Evolutionary conservation across 2,113 vertebrate species (phyloP).

Genomic region (Haemorhous mexicanus): DNA sequence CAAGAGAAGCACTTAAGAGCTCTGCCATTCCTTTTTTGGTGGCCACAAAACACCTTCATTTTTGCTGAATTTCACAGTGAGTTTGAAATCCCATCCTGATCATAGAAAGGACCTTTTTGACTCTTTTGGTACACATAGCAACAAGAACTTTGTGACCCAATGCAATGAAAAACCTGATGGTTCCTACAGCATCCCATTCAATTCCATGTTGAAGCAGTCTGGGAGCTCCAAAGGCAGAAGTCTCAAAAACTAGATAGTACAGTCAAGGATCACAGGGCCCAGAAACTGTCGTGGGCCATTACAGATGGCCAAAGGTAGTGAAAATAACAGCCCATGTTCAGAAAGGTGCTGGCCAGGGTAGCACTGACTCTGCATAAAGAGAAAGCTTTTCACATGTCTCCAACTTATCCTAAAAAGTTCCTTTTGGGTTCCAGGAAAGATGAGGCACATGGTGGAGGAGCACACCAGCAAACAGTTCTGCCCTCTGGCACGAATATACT

Average conservation of each 20-base stretch:
- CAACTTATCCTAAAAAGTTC: not conserved
- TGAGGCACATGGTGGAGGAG: not conserved
- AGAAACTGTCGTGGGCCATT: not conserved
- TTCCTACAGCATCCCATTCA: not conserved
- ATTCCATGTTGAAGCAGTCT: fast-evolving
- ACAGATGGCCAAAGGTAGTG: not conserved
- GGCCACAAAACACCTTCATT: not conserved
- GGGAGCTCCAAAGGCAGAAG: not conserved
- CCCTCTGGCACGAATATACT: fast-evolving
- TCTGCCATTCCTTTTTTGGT: not conserved
- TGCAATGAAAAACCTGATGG: not conserved
- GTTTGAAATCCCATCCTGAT: not conserved
- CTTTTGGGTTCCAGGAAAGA: not conserved
- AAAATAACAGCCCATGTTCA: not conserved
- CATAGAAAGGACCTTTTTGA: not conserved
- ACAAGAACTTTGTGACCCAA: not conserved
- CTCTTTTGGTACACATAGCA: not conserved
- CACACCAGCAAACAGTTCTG: not conserved
- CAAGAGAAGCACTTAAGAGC: not conserved
- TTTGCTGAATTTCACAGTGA: not conserved
- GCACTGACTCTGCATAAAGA: not conserved
- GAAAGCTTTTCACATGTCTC: not conserved
- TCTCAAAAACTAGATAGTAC: not conserved
- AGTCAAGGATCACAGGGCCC: not conserved
- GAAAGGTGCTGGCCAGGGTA: not conserved